Evolutionary conservation across 2,888 invertebrate species (phyloP).

Genomic region (Mantis religiosa): DNA sequence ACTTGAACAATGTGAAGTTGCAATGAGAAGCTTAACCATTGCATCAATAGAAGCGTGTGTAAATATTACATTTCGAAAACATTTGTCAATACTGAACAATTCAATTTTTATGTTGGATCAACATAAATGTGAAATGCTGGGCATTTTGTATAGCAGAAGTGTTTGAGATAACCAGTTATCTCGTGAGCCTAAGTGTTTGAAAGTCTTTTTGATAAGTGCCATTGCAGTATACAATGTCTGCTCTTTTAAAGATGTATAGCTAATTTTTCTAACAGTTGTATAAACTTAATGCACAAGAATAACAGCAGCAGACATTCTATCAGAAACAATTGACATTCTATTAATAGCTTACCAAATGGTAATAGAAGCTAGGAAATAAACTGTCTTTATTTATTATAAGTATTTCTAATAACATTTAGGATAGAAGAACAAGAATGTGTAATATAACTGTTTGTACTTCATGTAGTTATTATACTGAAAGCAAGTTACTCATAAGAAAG

Average conservation of each 20-base stretch:
- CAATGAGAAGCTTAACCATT: not conserved
- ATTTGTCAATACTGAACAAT: not conserved
- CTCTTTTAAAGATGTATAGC: not conserved
- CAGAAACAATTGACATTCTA: not conserved
- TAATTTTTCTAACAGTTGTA: not conserved
- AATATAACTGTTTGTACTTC: not conserved
- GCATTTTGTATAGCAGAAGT: not conserved
- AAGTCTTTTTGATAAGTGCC: not conserved
- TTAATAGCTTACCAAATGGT: not conserved
- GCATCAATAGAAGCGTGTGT: not conserved
- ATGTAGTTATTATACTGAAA: not conserved
- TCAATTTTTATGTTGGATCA: not conserved
- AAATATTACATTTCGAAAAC: not conserved
- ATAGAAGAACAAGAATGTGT: not conserved
- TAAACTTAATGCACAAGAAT: not conserved
- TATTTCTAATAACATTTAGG: not conserved
- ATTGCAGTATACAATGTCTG: not conserved
- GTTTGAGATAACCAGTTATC: not conserved
- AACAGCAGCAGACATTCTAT: not conserved
- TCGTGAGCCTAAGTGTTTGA: not conserved
- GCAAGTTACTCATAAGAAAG: not conserved
- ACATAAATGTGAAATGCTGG: not conserved
- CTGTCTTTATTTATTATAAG: not conserved
- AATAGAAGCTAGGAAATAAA: not conserved
- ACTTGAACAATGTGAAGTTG: not conserved